phyloP scores from a whole-genome alignment of 1,140 invertebrate species.

The Grapholita molesta region DNA sequence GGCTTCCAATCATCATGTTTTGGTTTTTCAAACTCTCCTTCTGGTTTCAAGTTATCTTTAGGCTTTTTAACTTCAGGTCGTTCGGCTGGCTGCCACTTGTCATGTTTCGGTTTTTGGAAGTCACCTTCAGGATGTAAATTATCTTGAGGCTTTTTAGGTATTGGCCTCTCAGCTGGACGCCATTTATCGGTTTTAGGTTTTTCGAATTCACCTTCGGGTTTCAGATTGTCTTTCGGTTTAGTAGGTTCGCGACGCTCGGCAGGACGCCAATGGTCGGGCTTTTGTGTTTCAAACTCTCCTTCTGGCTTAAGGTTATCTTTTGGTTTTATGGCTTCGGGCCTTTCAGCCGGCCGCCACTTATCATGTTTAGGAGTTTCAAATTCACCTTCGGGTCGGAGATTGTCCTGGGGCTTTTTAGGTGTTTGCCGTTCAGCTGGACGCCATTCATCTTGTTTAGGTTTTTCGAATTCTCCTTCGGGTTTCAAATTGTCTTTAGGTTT shows the following conservation, averaged over 20 bases:
- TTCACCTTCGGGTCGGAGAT: constrained; percentile 76
- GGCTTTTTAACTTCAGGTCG: constrained; percentile 65
- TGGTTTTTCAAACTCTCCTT: constrained; percentile 82
- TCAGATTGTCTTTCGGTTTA: constrained; percentile 80
- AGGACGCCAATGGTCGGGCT: constrained; percentile 63
- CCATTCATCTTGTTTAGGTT: constrained; percentile 62
- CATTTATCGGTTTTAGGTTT: constrained; percentile 53
- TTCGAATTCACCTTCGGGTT: constrained; percentile 79
- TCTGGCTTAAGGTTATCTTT: constrained; percentile 80
- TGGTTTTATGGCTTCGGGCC: constrained; percentile 58
- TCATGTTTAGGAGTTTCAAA: constrained; percentile 65
- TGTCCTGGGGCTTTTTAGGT: constrained; percentile 63
- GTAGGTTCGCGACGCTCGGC: constrained; percentile 79
- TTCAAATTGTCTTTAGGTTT: constrained; percentile 76
- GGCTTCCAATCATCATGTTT: constrained; percentile 78
- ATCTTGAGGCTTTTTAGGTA: constrained; percentile 73
- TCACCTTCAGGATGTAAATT: constrained; percentile 81
- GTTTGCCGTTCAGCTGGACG: constrained; percentile 44
- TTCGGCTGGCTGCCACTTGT: constrained; percentile 64
- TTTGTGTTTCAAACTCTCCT: constrained; percentile 79
- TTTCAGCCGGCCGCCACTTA: constrained; percentile 65
- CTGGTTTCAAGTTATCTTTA: constrained; percentile 80
- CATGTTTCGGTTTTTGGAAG: constrained; percentile 74
- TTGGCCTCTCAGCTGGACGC: constrained; percentile 67
- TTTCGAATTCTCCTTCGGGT: constrained; percentile 82